These are phyloP conservation scores for Ooceraea biroi DNA, from an alignment of 1,140 invertebrate genomes.

Conservation along the genomic window DNA sequence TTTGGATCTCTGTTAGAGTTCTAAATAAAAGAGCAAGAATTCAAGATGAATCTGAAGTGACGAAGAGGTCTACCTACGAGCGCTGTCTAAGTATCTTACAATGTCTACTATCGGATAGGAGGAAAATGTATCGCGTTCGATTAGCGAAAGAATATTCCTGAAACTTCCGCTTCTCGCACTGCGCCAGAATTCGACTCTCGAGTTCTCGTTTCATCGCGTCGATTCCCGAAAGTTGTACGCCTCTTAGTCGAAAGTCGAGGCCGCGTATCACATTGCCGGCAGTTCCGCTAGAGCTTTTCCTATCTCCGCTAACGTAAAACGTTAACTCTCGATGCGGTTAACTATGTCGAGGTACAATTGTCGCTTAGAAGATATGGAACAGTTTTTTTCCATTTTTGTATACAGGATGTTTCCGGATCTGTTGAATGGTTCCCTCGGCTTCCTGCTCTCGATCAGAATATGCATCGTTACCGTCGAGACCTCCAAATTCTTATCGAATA, in stretches of 20 bases:
- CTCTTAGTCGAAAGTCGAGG: constrained; percentile 43
- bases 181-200: background rate
- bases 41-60: background rate
- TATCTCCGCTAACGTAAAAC: constrained; percentile 17
- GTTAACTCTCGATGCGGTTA: constrained; percentile 44
- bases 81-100: background rate
- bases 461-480: background rate
- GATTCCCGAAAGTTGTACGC: constrained; percentile 32
- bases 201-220: constrained; percentile 17
- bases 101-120: background rate
- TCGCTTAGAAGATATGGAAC: constrained; percentile 44
- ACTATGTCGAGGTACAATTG: constrained; percentile 42
- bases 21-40: constrained; percentile 15
- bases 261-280: constrained; percentile 44
- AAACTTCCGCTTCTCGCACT: background rate
- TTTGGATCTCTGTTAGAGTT: background rate
- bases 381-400: constrained; percentile 33
- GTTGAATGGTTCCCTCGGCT: background rate
- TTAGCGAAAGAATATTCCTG: background rate
- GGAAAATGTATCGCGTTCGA: background rate
- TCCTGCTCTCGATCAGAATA: background rate
- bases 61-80: background rate
- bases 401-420: constrained; percentile 10
- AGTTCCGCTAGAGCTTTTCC: constrained; percentile 46
- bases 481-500: background rate